Evolutionary conservation across 2,113 vertebrate species (phyloP).

Genomic region (Panthera tigris): DNA sequence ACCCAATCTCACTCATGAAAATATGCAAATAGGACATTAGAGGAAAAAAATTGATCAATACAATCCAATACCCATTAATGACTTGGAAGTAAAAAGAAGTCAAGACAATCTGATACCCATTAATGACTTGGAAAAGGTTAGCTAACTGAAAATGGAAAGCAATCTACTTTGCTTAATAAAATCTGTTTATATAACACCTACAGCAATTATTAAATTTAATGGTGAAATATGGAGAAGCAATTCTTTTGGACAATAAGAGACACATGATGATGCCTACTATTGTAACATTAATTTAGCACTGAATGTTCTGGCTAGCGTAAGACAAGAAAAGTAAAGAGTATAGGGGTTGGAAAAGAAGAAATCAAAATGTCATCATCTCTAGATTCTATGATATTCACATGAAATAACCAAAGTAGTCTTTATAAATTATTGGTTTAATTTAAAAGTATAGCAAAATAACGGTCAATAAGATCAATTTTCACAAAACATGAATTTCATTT

Average conservation of each 20-base stretch:
- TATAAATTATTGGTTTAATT: neutral
- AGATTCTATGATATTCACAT: neutral
- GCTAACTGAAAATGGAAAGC: neutral
- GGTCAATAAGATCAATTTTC: slow-evolving; percentile 23
- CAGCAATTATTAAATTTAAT: neutral
- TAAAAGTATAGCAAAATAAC: neutral
- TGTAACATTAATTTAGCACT: neutral
- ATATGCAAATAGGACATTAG: neutral
- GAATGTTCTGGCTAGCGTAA: neutral
- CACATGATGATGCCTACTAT: neutral
- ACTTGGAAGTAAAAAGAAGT: neutral
- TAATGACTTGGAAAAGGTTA: neutral
- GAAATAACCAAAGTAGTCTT: neutral
- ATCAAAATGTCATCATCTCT: neutral
- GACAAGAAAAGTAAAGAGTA: neutral
- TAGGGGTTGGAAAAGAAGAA: neutral
- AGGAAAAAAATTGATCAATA: neutral
- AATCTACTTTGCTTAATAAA: neutral
- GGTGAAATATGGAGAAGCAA: neutral
- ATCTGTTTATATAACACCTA: neutral
- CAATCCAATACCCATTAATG: neutral
- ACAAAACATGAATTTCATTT: slow-evolving; percentile 29
- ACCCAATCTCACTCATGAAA: neutral
- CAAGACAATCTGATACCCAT: neutral
- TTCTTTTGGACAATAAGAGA: neutral